These are phyloP conservation scores for Scartelaos histophorus DNA, from an alignment of 2,113 vertebrate species.

Conservation along the genomic window DNA sequence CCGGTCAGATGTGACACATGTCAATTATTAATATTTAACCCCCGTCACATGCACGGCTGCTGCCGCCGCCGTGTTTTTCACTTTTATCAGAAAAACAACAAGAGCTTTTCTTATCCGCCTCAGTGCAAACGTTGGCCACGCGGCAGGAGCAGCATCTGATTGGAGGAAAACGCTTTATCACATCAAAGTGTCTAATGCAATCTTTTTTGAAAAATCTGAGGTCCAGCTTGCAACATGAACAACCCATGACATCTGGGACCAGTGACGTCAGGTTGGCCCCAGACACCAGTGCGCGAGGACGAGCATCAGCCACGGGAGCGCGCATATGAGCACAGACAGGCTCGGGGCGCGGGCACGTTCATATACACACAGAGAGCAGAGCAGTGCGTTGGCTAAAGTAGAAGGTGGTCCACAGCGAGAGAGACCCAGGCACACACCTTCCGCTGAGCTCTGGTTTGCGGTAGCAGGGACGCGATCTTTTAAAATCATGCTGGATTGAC, in stretches of 20 bases:
- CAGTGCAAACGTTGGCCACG: slow-evolving; percentile 63
- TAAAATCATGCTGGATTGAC: slow-evolving; percentile 81
- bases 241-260: slow-evolving; percentile 50
- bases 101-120: slow-evolving; percentile 59
- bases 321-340: slow-evolving; percentile 72
- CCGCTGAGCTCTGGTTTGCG: slow-evolving; percentile 56
- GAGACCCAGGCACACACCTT: slow-evolving; percentile 63
- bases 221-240: slow-evolving; percentile 50
- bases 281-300: slow-evolving; percentile 54
- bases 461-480: slow-evolving; percentile 59
- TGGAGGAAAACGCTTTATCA: slow-evolving; percentile 57
- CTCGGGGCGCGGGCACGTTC: slow-evolving; percentile 67
- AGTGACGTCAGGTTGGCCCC: slow-evolving; percentile 71
- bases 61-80: slow-evolving; percentile 68
- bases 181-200: slow-evolving; percentile 61
- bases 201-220: slow-evolving; percentile 60
- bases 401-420: slow-evolving; percentile 61
- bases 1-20: slow-evolving; percentile 47
- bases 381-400: slow-evolving; percentile 62
- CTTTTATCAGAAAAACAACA: slow-evolving; percentile 67
- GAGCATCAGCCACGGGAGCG: slow-evolving; percentile 57
- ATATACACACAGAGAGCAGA: slow-evolving; percentile 68
- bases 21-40: slow-evolving; percentile 76
- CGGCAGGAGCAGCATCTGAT: slow-evolving; percentile 24
- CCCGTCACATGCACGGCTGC: slow-evolving; percentile 63